Conservation (phyloP, 1,140 invertebrate species). For the Drosophila willistoni region DNA sequence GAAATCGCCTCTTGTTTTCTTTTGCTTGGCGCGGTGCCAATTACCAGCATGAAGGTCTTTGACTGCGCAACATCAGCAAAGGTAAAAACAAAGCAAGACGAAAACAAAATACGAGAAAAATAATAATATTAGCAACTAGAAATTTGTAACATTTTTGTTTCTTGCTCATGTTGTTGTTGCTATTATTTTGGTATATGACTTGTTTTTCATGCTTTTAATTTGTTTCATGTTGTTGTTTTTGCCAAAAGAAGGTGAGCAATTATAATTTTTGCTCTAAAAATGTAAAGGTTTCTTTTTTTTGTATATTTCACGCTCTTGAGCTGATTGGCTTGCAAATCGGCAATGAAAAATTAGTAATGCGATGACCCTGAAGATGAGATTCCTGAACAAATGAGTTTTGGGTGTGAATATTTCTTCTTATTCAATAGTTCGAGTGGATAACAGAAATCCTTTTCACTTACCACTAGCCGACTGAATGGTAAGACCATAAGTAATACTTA, state of each 20-base stretch:
- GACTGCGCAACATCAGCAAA: constrained; percentile 67
- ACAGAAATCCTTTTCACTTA: too few species aligned
- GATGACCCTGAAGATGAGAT: background rate
- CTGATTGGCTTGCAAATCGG: constrained; percentile 74
- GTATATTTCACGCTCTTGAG: constrained; percentile 76
- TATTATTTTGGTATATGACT: constrained; percentile 62
- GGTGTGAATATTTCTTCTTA: too few species aligned
- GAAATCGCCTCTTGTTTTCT: constrained; percentile 44
- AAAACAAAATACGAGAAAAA: background rate
- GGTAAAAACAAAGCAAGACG: constrained; percentile 21
- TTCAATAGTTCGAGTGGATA: too few species aligned
- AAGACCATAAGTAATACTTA: too few species aligned
- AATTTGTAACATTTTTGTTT: constrained; percentile 76
- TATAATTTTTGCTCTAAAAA: constrained; percentile 49
- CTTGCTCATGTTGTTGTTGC: constrained; percentile 39
- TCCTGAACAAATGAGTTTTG: too few species aligned
- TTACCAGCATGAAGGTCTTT: constrained; percentile 80
- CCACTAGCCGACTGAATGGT: too few species aligned
- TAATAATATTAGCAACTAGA: constrained; percentile 43
- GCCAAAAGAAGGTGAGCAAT: constrained; percentile 55
- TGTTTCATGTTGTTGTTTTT: constrained; percentile 58
- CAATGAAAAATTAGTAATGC: constrained; percentile 60
- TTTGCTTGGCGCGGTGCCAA: constrained; percentile 46
- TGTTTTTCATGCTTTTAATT: constrained; percentile 80
- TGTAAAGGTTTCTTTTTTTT: constrained; percentile 36